Percentiles rank a stretch among this genome's conserved stretches.
Evolutionary conservation across 2,888 invertebrate species (phyloP).

Genomic region (Girardia tigrina): DNA sequence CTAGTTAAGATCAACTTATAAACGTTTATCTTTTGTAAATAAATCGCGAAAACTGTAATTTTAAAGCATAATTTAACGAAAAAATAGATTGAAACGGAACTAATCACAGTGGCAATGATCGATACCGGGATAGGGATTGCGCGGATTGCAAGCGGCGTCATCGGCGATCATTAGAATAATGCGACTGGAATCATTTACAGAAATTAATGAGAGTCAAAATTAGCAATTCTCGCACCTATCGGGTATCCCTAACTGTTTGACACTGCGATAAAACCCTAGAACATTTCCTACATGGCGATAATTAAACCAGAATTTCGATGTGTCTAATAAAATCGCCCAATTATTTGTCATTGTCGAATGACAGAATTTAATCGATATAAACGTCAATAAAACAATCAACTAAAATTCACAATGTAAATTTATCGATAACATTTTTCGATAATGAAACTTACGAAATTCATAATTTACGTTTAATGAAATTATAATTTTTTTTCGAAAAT

Average conservation of each 20-base stretch:
- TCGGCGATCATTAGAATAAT: slow-evolving; percentile 98
- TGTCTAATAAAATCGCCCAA: slow-evolving; percentile 97
- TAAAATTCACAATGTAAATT: too few relatives aligned
- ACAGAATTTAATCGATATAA: too few relatives aligned
- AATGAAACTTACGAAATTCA: too few relatives aligned
- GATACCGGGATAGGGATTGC: slow-evolving; percentile 74
- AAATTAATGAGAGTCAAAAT: too few relatives aligned
- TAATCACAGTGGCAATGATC: background rate
- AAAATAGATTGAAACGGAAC: background rate
- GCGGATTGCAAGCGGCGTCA: slow-evolving; percentile 95
- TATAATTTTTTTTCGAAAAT: too few relatives aligned
- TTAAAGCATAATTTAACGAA: slow-evolving; percentile 4
- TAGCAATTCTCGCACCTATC: slow-evolving; percentile 56
- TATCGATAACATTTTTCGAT: too few relatives aligned
- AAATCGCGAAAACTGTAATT: slow-evolving; percentile 18
- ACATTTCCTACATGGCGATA: slow-evolving; percentile 98
- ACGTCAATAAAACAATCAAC: too few relatives aligned
- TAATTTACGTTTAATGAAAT: too few relatives aligned
- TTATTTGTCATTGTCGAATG: too few relatives aligned
- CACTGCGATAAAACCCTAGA: slow-evolving; percentile 86
- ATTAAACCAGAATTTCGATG: slow-evolving; percentile 98
- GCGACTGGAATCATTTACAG: slow-evolving; percentile 61
- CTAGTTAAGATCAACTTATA: too few relatives aligned
- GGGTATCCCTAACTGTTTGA: slow-evolving; percentile 93
- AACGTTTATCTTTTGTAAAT: too few relatives aligned